Base-by-base conservation (phyloP, 2,113 vertebrate species). In the Urocynchramus pylzowi region DNA sequence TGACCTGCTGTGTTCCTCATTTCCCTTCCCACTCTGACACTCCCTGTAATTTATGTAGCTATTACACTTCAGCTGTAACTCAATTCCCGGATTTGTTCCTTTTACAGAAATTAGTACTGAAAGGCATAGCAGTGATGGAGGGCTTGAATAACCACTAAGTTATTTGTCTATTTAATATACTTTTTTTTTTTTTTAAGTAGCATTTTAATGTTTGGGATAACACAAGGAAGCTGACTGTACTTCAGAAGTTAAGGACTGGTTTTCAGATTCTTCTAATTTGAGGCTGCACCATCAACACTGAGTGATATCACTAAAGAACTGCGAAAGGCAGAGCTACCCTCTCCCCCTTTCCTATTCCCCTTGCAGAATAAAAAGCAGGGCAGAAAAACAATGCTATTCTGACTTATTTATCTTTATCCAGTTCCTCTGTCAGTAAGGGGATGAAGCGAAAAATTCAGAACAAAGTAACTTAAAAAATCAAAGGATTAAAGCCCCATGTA, bases 401-500 rank as follows among this genome's bases (percentile, higher is more conserved):
- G 68, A 68, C 88, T 95, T 95, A 95, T 97, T 84, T 94, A 79
- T 96, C 96, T 96, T 96, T 95, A 94, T 94, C 87, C 87, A 70
- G 90, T 96, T 97, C 79, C 87, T 97, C 94, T 96, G 95, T 96
- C 96, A 95, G 90, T 74, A 70, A 95, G 75, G 63, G 90, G 76
- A 93, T 93, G 90, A 96, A 93, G 83, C 35, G 26, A 93, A 95
- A 96, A 95, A 97, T 95, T 94, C 93, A 96, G 94, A 97, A 88
- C 94, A 95, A 97, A 97, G 96, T 97, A 89, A 95, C 81, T 89
- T 90, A 91, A 93, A 95, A 93, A 97, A 96, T 97, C 96, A 97
- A 97, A 97, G 95, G 94, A 95, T 95, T 95, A 91, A 95, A 96
- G 35, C 63, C 81, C 89, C 70, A 17, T 88, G 63, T 61, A 93